A percentile compares a stretch with the other conserved stretches of the same genome.
These are phyloP conservation scores for Pogonomyrmex californicus DNA, from an alignment of 1,140 invertebrate genomes.

Conservation along the genomic window DNA sequence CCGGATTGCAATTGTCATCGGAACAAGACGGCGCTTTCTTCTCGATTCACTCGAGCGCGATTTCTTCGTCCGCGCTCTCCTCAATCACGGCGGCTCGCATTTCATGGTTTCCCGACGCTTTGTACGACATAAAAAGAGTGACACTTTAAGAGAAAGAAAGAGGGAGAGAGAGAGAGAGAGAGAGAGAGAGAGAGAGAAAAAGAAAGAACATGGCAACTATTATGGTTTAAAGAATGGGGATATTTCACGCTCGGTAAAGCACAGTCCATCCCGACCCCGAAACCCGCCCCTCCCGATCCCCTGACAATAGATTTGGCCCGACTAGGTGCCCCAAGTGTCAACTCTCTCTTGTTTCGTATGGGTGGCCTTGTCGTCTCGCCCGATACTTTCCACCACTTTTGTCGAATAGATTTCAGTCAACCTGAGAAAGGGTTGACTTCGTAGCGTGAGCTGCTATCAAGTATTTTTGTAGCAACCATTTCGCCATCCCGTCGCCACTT, in stretches of 20 bases:
- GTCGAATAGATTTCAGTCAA: constrained; percentile 58
- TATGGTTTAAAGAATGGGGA: constrained; percentile 83
- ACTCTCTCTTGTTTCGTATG: constrained; percentile 80
- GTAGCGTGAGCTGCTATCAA: constrained; percentile 28
- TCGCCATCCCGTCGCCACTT: background rate
- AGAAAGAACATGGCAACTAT: constrained; percentile 81
- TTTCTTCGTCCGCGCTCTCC: constrained; percentile 47
- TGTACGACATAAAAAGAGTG: constrained; percentile 77
- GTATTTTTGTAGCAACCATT: constrained; percentile 2
- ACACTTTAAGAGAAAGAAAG: constrained; percentile 24
- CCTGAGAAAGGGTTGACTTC: constrained; percentile 62
- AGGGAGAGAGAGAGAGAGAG: constrained; percentile 38
- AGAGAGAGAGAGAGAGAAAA: constrained; percentile 43
- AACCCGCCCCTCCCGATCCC: constrained; percentile 74
- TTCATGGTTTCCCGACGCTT: constrained; percentile 66
- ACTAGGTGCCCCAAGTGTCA: constrained; percentile 81
- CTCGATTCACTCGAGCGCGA: constrained; percentile 17
- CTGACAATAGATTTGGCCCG: constrained; percentile 75
- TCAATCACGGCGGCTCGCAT: constrained; percentile 53
- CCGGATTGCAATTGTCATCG: background rate
- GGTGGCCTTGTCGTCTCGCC: constrained; percentile 71
- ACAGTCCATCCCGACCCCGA: constrained; percentile 75
- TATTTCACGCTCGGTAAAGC: constrained; percentile 86
- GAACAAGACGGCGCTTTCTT: background rate
- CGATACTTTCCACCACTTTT: constrained; percentile 68